Evolutionary conservation across 1,140 invertebrate genomes (phyloP).

Genomic region (Helicorthomorpha holstii): DNA sequence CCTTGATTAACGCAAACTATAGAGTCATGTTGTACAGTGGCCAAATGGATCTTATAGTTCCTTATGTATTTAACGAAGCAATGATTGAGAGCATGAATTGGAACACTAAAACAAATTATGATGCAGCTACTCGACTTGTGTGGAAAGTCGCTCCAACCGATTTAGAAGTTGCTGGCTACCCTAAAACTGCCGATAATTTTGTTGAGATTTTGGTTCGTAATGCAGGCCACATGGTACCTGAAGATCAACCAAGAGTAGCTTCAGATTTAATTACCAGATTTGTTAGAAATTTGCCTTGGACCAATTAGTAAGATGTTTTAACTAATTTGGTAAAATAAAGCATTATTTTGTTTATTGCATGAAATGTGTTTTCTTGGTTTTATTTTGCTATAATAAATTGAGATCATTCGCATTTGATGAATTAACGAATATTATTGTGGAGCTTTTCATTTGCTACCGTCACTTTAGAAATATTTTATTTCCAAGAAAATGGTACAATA

Average conservation of each 20-base stretch:
- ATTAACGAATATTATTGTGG: slow-evolving; percentile 1
- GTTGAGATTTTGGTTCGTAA: slow-evolving; percentile 61
- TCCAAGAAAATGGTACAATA: no score
- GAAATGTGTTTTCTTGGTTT: no score
- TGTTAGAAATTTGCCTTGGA: background rate
- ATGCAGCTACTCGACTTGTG: slow-evolving; percentile 38
- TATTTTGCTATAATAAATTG: no score
- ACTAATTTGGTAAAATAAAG: no score
- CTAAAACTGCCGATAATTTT: slow-evolving; percentile 48
- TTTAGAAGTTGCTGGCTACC: slow-evolving; percentile 54
- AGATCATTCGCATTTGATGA: no score
- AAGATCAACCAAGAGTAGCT: slow-evolving; percentile 59
- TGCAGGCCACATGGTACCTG: slow-evolving; percentile 68
- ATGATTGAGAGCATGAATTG: slow-evolving; percentile 49
- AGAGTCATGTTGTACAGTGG: slow-evolving; percentile 51
- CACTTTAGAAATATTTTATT: no score
- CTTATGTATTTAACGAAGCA: slow-evolving; percentile 55
- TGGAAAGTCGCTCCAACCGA: slow-evolving; percentile 40
- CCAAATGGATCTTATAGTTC: slow-evolving; percentile 67
- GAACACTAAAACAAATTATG: slow-evolving; percentile 42
- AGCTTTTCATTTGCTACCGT: no score
- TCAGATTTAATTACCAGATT: slow-evolving; percentile 59
- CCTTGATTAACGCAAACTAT: slow-evolving; percentile 36
- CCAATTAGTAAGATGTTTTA: no score
- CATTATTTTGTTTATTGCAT: no score